These are phyloP conservation scores for Anomalospiza imberbis DNA, from an alignment of 2,797 vertebrate genomes.

Conservation along the genomic window DNA sequence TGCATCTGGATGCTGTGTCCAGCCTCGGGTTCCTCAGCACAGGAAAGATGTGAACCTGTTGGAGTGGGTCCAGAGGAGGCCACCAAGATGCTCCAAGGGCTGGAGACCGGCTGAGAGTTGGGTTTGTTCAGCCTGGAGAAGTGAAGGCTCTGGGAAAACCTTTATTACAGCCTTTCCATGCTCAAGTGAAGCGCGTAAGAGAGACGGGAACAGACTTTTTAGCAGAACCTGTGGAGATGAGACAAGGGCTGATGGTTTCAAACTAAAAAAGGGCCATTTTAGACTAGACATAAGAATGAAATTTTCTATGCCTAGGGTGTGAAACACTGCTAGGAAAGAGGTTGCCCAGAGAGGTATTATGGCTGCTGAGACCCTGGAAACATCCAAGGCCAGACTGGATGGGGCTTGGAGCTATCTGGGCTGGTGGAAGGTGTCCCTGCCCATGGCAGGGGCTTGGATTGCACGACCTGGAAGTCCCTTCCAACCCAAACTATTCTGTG, in stretches of 20 bases:
- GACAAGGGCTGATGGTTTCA: neutral
- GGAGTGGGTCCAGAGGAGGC: neutral
- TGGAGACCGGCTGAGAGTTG: neutral
- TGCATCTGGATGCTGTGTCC: neutral
- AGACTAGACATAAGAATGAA: neutral
- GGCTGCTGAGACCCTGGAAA: neutral
- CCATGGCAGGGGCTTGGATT: neutral
- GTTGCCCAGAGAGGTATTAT: neutral
- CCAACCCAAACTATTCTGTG: neutral
- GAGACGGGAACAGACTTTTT: neutral
- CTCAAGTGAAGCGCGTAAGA: neutral
- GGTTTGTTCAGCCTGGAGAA: neutral
- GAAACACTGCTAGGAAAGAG: neutral
- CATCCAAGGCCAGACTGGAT: rapidly evolving
- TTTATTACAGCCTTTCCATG: neutral
- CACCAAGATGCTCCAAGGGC: neutral
- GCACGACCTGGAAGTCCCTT: neutral
- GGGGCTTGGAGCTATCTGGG: neutral
- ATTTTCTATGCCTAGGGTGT: neutral
- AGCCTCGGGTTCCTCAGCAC: neutral
- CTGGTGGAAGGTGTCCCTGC: neutral
- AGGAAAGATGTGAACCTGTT: neutral
- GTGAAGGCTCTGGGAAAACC: neutral
- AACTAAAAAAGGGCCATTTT: neutral
- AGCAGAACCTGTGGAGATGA: neutral